A percentile compares a stretch with the other conserved stretches of the same genome.
Conservation (phyloP, 2,113 vertebrate genomes). For the Neolamprologus longior region DNA sequence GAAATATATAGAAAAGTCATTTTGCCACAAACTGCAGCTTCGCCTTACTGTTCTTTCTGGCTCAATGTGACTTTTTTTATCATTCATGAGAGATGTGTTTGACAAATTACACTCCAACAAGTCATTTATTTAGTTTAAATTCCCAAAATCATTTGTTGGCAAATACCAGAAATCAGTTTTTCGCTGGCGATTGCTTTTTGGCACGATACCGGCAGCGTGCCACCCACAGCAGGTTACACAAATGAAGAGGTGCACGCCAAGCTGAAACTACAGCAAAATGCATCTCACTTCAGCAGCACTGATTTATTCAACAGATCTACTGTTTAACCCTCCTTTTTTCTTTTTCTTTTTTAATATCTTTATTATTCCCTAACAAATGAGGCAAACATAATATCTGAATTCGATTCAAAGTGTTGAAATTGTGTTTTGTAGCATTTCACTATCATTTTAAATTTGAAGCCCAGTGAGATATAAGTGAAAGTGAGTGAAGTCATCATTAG, state of each 20-base stretch:
- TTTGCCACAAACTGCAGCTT: not conserved
- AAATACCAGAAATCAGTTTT: not conserved
- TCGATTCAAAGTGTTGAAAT: rapidly evolving
- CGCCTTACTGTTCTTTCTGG: not conserved
- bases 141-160: not conserved
- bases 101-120: not conserved
- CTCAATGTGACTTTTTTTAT: not conserved
- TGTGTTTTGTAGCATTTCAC: rapidly evolving
- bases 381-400: rapidly evolving
- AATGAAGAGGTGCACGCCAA: not conserved
- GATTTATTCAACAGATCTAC: rapidly evolving
- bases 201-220: not conserved
- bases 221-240: not conserved
- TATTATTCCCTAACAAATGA: not conserved
- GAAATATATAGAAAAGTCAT: not conserved
- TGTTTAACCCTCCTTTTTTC: not conserved
- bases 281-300: not conserved
- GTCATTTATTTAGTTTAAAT: not conserved
- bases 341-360: not conserved
- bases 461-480: not conserved
- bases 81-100: rapidly evolving
- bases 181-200: not conserved
- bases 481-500: not conserved
- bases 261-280: not conserved
- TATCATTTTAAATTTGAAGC: not conserved